Base-by-base conservation (phyloP, 2,113 vertebrate genomes). In the Reinhardtius hippoglossoides region DNA sequence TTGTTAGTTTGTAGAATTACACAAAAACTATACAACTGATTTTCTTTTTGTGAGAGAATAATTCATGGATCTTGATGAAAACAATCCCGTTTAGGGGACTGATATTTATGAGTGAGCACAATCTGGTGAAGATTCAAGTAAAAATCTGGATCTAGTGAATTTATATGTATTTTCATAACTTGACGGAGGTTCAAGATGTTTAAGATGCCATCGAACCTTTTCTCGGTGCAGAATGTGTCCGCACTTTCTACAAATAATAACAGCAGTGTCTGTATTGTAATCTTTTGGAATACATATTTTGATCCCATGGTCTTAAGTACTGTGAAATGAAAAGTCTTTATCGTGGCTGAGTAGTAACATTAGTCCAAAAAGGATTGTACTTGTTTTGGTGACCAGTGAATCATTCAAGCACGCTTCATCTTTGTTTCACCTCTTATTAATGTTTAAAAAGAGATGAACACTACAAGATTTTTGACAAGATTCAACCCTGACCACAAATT, bases 381-480 rank as follows among this genome's bases (percentile, higher is more conserved):
- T 67, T 68, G 23, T 77, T 58, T n/a, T 63, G 44, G 52, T 74
- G 50, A 74, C 16, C 37, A 61, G 26, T 68, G 27, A 87, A 61
- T 68, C 77, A 72, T 58, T 67, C 23, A n/a, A 70, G 74, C 71
- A 81, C 46, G 31, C 65, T 84, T 80, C 69, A 73, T 72, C 46
- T 75, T 73, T 46, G 21, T 74, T 76, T 65, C 42, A 66, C 58
- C 26, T 52, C 37, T 67, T 62, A 0, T 74, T 75, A 57, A 58
- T 62, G 23, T 71, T 60, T 42, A 44, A 64, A 81, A 62, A 18
- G n/a, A 48, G 61, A 67, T 74, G 58, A 73, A 59, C 80, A 82
- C 76, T 86, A 69, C 78, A 89, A 87, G 44, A 84, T 87, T 83
- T 54, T 84, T 81, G 46, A 82, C 14, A 18, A 73, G 42, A 80